phyloP scores from a whole-genome alignment of 2,797 vertebrate genomes.

The Chelmon rostratus region DNA sequence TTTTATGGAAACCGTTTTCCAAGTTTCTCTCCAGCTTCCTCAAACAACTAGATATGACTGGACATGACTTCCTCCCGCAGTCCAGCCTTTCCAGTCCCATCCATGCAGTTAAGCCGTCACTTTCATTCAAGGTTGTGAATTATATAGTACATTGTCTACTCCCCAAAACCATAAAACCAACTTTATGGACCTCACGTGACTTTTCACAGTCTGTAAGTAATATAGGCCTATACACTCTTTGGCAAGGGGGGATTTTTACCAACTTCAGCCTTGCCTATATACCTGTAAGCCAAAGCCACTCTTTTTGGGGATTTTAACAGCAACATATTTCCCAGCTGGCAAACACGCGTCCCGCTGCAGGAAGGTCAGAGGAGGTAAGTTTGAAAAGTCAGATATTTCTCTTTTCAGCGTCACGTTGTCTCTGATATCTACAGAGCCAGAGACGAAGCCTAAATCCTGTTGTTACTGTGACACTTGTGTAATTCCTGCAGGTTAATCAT shows the following conservation, averaged over 20 bases:
- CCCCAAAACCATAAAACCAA: conserved; percentile 99
- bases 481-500: conserved; percentile 50
- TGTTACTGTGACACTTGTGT: conserved; percentile 13
- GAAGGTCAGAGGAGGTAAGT: conserved; percentile 75
- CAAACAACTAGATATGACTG: conserved; percentile 60
- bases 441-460: conserved; percentile 1
- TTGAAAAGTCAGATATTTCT: conserved; percentile 42
- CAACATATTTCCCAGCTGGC: conserved; percentile 37
- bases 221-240: conserved; percentile 93
- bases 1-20: background rate
- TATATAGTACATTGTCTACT: conserved; percentile 99
- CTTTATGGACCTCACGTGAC: conserved; percentile 99
- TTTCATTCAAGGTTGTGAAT: conserved; percentile 99
- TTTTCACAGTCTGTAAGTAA: conserved; percentile 99
- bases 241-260: conserved; percentile 80
- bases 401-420: conserved; percentile 43
- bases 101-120: conserved; percentile 99
- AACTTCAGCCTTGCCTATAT: conserved; percentile 81
- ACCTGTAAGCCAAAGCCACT: conserved; percentile 68
- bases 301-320: conserved; percentile 52
- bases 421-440: background rate
- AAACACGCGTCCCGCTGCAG: conserved; percentile 41
- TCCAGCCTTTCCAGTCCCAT: conserved; percentile 91
- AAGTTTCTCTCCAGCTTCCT: conserved; percentile 28
- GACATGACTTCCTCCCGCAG: conserved; percentile 67